Evolutionary conservation across 2,113 vertebrate species (phyloP).

Genomic region (Peromyscus maniculatus): DNA sequence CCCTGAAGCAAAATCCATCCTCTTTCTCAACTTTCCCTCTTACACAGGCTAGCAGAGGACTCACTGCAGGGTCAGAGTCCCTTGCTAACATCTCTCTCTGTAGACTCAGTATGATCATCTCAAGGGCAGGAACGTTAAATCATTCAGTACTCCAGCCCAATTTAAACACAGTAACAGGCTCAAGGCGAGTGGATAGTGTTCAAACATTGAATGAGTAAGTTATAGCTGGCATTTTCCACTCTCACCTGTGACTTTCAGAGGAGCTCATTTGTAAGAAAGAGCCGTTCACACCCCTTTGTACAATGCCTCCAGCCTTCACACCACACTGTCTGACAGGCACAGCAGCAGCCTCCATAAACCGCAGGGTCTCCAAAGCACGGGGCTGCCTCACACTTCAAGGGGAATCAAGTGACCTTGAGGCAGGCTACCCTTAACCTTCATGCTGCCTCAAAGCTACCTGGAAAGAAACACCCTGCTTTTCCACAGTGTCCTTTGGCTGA

Average conservation of each 20-base stretch:
- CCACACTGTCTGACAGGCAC: conserved; percentile 51
- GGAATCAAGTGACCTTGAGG: conserved; percentile 77
- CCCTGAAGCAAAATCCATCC: conserved; percentile 21
- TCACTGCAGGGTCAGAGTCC: not conserved
- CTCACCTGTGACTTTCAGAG: conserved; percentile 64
- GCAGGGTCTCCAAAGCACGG: conserved; percentile 55
- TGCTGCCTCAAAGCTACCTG: not conserved
- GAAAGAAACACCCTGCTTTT: conserved; percentile 18
- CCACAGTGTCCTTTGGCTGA: not conserved
- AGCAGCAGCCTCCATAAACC: not conserved
- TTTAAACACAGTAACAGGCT: not conserved
- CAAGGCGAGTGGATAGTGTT: not conserved
- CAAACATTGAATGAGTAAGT: not conserved
- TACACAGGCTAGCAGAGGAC: not conserved
- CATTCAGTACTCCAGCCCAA: not conserved
- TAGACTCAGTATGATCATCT: not conserved
- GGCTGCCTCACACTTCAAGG: not conserved
- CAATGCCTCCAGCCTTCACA: conserved; percentile 25
- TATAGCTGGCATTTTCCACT: conserved; percentile 32
- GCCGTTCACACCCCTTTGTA: conserved; percentile 12
- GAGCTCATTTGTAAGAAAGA: conserved; percentile 31
- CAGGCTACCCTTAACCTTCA: conserved; percentile 60
- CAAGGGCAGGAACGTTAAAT: conserved; percentile 19
- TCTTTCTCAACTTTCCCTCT: not conserved
- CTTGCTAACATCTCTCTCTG: not conserved